A percentile compares a stretch with the other conserved stretches of the same genome.
phyloP scores from a whole-genome alignment of 2,113 vertebrate genomes.

The Hemiprocne comata region DNA sequence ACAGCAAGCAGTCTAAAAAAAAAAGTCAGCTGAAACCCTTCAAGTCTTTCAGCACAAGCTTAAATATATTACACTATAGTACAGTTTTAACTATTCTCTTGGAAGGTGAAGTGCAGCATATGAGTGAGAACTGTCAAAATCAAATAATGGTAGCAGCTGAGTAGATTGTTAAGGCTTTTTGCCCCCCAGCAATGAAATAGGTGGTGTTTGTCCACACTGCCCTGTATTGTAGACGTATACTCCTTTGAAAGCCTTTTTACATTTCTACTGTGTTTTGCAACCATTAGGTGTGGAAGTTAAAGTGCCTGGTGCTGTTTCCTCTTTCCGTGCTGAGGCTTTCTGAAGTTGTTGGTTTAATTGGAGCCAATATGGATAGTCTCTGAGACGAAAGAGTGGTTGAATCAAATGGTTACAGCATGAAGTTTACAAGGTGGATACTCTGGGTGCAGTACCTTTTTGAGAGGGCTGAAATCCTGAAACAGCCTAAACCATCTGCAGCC shows the following conservation, averaged over 20 bases:
- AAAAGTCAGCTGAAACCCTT: background rate
- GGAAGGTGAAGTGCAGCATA: background rate
- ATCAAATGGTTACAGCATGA: background rate
- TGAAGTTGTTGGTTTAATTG: background rate
- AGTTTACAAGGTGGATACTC: background rate
- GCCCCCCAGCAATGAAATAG: background rate
- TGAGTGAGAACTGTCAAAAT: slow-evolving; percentile 5
- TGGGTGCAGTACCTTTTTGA: background rate
- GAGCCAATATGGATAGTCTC: background rate
- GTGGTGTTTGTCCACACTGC: background rate
- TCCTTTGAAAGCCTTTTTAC: background rate
- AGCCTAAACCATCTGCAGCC: background rate
- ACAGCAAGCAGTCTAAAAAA: slow-evolving; percentile 7
- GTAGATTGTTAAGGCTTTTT: background rate
- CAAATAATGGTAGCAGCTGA: background rate
- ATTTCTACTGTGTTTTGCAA: background rate
- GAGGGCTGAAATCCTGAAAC: background rate
- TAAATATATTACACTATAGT: background rate
- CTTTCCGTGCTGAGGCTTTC: background rate
- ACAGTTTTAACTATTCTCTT: background rate
- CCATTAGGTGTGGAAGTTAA: background rate
- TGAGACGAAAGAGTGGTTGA: background rate
- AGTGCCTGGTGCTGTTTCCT: background rate
- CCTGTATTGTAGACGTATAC: background rate
- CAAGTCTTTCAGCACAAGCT: background rate